Percentiles rank a stretch among this genome's conserved stretches.
These are phyloP conservation scores for Enteromius trimaculatus DNA, from an alignment of 2,797 vertebrate species.

Conservation along the genomic window DNA sequence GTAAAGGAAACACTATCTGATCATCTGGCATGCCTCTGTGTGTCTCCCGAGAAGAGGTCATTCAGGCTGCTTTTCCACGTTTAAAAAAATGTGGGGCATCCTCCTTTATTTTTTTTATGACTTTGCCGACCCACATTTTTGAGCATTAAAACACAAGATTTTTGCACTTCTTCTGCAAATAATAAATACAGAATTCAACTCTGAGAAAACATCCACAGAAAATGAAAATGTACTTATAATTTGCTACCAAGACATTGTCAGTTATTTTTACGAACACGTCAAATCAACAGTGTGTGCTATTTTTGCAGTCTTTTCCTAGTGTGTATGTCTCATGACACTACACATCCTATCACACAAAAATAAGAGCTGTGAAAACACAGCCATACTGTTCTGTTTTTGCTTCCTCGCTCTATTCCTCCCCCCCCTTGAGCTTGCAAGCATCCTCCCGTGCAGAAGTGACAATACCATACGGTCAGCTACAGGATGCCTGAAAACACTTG, in stretches of 20 bases:
- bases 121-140: background rate
- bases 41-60: slow-evolving; percentile 12
- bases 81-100: background rate
- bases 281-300: background rate
- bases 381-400: background rate
- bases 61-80: background rate
- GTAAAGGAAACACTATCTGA: slow-evolving; percentile 49
- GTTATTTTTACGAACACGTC: background rate
- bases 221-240: background rate
- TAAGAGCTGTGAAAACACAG: slow-evolving; percentile 26
- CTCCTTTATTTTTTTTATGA: background rate
- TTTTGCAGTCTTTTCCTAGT: background rate
- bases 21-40: slow-evolving; percentile 38
- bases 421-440: background rate
- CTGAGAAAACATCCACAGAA: background rate
- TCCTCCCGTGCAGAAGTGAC: slow-evolving; percentile 3
- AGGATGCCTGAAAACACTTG: slow-evolving; percentile 35
- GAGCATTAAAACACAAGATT: background rate
- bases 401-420: slow-evolving; percentile 40
- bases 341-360: slow-evolving; percentile 40
- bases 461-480: slow-evolving; percentile 39
- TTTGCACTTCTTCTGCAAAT: background rate
- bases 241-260: background rate
- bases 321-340: background rate
- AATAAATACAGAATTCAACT: slow-evolving; percentile 7